Conservation (phyloP, 2,113 vertebrate species). For the Ciconia maguari region DNA sequence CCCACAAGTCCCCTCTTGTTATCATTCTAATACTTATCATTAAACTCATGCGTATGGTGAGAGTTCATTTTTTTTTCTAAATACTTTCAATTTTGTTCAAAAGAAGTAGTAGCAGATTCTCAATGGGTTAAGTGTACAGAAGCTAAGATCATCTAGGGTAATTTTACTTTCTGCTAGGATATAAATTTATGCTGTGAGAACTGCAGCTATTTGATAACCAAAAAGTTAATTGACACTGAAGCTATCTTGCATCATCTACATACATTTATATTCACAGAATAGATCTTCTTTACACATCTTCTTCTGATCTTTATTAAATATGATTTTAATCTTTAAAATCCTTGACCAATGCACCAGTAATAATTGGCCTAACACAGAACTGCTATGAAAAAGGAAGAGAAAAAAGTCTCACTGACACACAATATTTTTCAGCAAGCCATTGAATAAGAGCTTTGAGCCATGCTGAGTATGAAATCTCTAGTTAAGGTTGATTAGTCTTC, state of each 20-base stretch:
- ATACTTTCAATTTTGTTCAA: neutral
- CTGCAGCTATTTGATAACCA: neutral
- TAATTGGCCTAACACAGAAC: neutral
- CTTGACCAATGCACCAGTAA: neutral
- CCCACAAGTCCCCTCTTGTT: accelerated
- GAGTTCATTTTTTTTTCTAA: neutral
- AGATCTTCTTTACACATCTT: neutral
- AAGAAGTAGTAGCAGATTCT: neutral
- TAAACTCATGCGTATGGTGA: neutral
- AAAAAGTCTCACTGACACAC: neutral
- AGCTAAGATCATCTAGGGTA: neutral
- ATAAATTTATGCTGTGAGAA: neutral
- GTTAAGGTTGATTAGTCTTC: constrained; percentile 46
- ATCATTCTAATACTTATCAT: neutral
- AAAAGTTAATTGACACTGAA: neutral
- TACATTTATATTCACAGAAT: neutral
- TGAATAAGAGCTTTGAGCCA: constrained; percentile 3
- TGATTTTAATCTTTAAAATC: neutral
- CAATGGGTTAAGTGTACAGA: neutral
- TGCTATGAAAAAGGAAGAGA: neutral
- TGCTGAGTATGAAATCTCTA: constrained; percentile 15
- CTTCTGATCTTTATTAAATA: neutral
- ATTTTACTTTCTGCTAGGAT: neutral
- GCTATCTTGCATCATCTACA: neutral
- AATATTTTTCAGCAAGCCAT: neutral